Conservation (phyloP, 2,113 vertebrate species). For the Chaetodon trifascialis region DNA sequence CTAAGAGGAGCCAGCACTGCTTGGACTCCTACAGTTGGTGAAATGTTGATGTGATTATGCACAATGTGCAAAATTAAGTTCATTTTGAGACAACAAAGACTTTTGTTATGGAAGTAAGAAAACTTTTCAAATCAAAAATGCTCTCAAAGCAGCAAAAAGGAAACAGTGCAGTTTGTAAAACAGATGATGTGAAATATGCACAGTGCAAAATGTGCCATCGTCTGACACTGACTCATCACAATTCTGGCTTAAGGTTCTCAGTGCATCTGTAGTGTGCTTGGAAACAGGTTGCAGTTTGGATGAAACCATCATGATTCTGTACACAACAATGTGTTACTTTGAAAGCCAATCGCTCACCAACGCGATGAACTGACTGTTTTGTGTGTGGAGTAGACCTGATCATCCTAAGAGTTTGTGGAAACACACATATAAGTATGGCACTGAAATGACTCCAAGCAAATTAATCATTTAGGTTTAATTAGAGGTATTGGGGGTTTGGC, state of each 20-base stretch:
- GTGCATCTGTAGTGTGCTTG: not conserved
- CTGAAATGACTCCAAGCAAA: not conserved
- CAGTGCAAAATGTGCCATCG: not conserved
- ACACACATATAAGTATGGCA: not conserved
- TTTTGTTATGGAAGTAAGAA: no score
- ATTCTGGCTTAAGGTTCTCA: not conserved
- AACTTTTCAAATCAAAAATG: no score
- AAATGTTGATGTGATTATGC: conserved; percentile 10
- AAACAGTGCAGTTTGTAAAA: not conserved
- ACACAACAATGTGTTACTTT: not conserved
- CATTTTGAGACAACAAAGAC: not conserved
- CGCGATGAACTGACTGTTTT: not conserved
- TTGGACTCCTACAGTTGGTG: not conserved
- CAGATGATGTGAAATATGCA: not conserved
- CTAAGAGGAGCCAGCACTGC: not conserved
- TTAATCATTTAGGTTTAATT: not conserved
- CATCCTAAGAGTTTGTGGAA: not conserved
- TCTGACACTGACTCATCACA: not conserved
- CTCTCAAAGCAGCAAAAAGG: no score
- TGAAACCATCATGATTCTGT: not conserved
- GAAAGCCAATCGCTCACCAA: not conserved
- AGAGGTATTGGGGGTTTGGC: no score
- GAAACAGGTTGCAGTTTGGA: not conserved
- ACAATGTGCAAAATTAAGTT: not conserved
- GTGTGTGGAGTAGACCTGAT: not conserved